These are phyloP conservation scores for Drosophila mulleri DNA, from an alignment of 2,888 invertebrate species.

Conservation along the genomic window DNA sequence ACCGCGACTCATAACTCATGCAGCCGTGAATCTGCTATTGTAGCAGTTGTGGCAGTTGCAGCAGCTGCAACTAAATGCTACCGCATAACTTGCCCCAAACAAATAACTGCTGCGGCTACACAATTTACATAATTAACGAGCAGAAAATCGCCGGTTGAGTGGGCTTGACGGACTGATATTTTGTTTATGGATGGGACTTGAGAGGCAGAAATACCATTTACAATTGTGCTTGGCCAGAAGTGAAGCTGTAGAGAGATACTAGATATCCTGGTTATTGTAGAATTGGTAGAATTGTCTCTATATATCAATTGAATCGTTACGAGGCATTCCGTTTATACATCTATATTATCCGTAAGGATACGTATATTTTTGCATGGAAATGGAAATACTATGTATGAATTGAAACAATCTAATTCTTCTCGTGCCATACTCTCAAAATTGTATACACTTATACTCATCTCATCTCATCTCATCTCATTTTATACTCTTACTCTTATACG, in stretches of 20 bases:
- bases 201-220: neutral
- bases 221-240: neutral
- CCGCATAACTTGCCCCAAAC: constrained; percentile 18
- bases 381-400: too few relatives aligned
- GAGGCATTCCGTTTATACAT: too few relatives aligned
- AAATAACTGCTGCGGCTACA: constrained; percentile 35
- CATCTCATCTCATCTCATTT: too few relatives aligned
- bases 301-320: too few relatives aligned
- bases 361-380: too few relatives aligned
- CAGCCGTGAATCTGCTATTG: constrained; percentile 23
- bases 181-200: neutral
- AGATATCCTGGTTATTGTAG: neutral
- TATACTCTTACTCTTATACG: too few relatives aligned
- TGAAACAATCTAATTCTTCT: too few relatives aligned
- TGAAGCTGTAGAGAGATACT: neutral
- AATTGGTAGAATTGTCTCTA: too few relatives aligned
- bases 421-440: too few relatives aligned
- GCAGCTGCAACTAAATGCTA: constrained; percentile 8
- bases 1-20: constrained; percentile 42
- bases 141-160: constrained; percentile 15
- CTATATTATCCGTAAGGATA: too few relatives aligned
- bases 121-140: constrained; percentile 34
- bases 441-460: too few relatives aligned
- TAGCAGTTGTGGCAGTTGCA: constrained; percentile 1
- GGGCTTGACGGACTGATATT: neutral